These are phyloP conservation scores for Tachysurus vachellii DNA, from an alignment of 2,113 vertebrate species.

Conservation along the genomic window DNA sequence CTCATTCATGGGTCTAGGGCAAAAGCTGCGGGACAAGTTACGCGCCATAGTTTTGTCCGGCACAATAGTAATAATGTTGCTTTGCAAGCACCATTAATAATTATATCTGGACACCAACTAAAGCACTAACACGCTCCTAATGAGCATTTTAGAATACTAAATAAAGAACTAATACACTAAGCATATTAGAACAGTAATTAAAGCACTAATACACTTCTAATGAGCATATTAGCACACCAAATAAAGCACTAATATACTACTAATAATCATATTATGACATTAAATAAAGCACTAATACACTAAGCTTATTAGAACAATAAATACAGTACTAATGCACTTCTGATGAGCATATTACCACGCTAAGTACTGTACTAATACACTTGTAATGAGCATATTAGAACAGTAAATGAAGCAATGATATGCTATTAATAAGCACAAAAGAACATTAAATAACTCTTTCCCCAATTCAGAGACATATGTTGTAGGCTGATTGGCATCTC, in stretches of 20 bases:
- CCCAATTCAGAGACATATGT: too few species aligned
- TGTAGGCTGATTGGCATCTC: too few species aligned
- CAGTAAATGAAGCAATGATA: not conserved
- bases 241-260: not conserved
- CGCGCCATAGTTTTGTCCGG: too few species aligned
- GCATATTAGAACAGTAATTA: too few species aligned
- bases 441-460: not conserved
- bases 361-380: not conserved
- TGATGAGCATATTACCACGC: not conserved
- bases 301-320: not conserved
- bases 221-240: not conserved
- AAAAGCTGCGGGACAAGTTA: too few species aligned
- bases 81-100: too few species aligned
- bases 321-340: not conserved
- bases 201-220: not conserved
- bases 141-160: not conserved
- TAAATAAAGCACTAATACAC: not conserved
- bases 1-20: too few species aligned
- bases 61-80: too few species aligned
- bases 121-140: not conserved
- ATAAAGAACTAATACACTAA: not conserved
- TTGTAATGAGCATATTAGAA: too few species aligned
- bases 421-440: not conserved
- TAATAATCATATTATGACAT: not conserved
- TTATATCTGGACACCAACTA: not conserved